phyloP scores from a whole-genome alignment of 2,888 invertebrate species.

The Antitype chi region DNA sequence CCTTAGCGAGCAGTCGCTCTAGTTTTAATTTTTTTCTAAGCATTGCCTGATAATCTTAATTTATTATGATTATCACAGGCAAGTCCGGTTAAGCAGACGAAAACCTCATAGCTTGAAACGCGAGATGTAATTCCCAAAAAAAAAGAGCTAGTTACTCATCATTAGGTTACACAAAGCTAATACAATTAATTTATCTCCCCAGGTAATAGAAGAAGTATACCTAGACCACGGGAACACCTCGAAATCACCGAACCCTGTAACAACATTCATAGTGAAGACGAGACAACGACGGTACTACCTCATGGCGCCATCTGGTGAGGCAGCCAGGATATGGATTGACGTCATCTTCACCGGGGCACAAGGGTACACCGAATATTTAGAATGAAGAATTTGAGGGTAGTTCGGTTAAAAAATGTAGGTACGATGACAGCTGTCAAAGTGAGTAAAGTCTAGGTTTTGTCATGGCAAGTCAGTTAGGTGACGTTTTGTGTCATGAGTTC shows the following conservation, averaged over 20 bases:
- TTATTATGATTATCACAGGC: too few relatives aligned
- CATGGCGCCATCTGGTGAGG: slow-evolving; percentile 98
- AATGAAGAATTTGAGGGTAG: slow-evolving; percentile 64
- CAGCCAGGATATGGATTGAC: slow-evolving; percentile 99
- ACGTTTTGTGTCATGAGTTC: slow-evolving; percentile 16
- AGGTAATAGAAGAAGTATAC: slow-evolving; percentile 99
- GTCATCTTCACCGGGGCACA: slow-evolving; percentile 98
- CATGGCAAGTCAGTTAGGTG: neutral
- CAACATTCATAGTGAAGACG: slow-evolving; percentile 98
- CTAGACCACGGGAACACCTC: slow-evolving; percentile 98
- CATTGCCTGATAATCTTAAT: too few relatives aligned
- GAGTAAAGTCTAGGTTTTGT: neutral
- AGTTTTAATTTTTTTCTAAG: too few relatives aligned
- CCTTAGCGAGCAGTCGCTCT: too few relatives aligned
- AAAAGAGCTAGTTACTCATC: too few relatives aligned
- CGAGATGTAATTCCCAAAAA: too few relatives aligned
- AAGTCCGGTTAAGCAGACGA: too few relatives aligned
- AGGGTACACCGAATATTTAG: slow-evolving; percentile 92
- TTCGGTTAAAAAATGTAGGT: slow-evolving; percentile 17
- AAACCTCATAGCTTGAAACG: too few relatives aligned
- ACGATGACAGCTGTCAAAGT: slow-evolving; percentile 42
- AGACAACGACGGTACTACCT: slow-evolving; percentile 96
- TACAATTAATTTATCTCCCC: slow-evolving; percentile 53
- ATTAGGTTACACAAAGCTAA: too few relatives aligned
- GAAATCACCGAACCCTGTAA: slow-evolving; percentile 97